These are phyloP conservation scores for Ageneiosus marmoratus DNA, from an alignment of 2,113 vertebrate genomes.

Conservation along the genomic window DNA sequence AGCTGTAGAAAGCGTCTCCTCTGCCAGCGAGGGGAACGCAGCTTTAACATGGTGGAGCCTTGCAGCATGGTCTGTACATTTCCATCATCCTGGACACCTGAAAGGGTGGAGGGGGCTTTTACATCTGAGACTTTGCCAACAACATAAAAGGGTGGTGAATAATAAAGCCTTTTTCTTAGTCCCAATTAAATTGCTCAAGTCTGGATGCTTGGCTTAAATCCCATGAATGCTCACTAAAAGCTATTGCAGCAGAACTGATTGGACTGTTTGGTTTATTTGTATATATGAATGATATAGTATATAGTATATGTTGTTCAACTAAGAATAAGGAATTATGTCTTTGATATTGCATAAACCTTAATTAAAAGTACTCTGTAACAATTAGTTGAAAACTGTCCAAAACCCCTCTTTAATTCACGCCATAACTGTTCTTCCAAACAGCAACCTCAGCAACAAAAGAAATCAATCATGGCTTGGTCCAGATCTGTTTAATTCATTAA, in stretches of 20 bases:
- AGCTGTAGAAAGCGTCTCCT: conserved; percentile 81
- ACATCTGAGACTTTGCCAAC: neutral
- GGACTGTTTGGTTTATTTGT: neutral
- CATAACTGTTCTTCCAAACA: neutral
- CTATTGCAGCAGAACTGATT: neutral
- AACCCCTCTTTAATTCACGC: neutral
- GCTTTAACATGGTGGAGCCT: conserved; percentile 85
- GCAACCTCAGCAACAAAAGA: neutral
- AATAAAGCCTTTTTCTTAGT: neutral
- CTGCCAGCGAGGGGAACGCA: conserved; percentile 80
- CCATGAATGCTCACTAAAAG: conserved; percentile 8
- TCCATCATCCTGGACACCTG: conserved; percentile 86
- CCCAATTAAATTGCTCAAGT: conserved; percentile 8
- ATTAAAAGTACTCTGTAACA: conserved; percentile 7
- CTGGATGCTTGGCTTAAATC: neutral
- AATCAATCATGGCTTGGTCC: neutral
- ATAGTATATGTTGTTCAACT: neutral
- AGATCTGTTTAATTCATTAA: neutral
- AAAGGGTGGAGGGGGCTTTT: neutral
- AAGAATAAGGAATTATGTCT: neutral
- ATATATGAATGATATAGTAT: neutral
- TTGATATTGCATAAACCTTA: neutral
- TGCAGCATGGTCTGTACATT: conserved; percentile 83
- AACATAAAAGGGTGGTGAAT: neutral
- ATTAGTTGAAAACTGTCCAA: neutral